A percentile compares a stretch with the other conserved stretches of the same genome.
phyloP scores from a whole-genome alignment of 2,797 vertebrate species.

The Fistularia commersonii region DNA sequence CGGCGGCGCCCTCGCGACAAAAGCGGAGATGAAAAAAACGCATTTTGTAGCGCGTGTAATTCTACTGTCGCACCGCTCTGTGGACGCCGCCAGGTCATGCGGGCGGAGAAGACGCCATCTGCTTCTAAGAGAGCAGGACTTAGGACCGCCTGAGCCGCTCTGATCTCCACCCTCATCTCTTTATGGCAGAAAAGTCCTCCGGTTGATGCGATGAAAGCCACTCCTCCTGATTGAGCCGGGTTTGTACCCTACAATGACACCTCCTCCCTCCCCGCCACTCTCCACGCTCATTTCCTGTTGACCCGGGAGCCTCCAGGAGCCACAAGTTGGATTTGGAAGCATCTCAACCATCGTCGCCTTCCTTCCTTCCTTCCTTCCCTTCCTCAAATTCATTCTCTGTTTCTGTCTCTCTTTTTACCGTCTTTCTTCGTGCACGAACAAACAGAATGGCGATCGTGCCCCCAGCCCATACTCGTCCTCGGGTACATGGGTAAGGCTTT shows the following conservation, averaged over 20 bases:
- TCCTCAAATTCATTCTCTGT: constrained; percentile 33
- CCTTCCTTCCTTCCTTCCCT: neutral
- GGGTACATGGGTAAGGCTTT: constrained; percentile 81
- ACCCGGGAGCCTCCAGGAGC: constrained; percentile 43
- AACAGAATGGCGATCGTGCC: constrained; percentile 76
- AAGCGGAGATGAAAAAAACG: neutral
- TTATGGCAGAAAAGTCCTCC: constrained; percentile 43
- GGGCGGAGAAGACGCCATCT: constrained; percentile 48
- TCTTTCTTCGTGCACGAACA: neutral
- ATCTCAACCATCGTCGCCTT: constrained; percentile 11
- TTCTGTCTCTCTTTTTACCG: constrained; percentile 18
- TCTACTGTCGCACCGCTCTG: constrained; percentile 19
- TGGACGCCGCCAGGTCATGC: constrained; percentile 20
- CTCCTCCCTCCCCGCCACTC: constrained; percentile 6
- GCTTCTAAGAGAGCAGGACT: constrained; percentile 56
- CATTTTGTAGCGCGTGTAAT: neutral
- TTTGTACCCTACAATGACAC: constrained; percentile 1
- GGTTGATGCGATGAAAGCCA: constrained; percentile 43
- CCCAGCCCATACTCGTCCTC: constrained; percentile 77
- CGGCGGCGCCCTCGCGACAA: too few relatives aligned
- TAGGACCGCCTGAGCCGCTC: constrained; percentile 56
- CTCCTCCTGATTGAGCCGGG: constrained; percentile 43
- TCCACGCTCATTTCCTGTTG: constrained; percentile 52
- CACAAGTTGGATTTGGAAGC: constrained; percentile 52
- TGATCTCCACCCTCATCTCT: constrained; percentile 52